Conservation (phyloP, 2,888 invertebrate species). For the Agrotis exclamationis region DNA sequence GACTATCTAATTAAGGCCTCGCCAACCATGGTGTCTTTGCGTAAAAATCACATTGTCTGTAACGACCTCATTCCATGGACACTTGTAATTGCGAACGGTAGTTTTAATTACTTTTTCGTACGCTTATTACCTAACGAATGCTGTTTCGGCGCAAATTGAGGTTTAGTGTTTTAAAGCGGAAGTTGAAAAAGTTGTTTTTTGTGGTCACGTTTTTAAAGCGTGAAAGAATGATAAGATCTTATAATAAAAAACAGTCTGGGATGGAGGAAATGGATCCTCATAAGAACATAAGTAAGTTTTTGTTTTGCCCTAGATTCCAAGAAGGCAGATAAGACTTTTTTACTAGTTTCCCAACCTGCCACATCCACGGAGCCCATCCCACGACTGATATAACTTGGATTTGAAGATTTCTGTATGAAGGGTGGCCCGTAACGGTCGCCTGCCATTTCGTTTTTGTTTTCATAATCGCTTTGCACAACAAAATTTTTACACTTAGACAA, state of each 20-base stretch:
- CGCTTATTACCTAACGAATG: slow-evolving; percentile 65
- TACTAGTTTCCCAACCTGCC: background rate
- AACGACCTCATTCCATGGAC: slow-evolving; percentile 71
- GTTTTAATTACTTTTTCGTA: slow-evolving; percentile 74
- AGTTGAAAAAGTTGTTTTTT: slow-evolving; percentile 14
- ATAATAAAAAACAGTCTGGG: background rate
- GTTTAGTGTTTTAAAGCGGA: slow-evolving; percentile 33
- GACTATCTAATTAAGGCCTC: slow-evolving; percentile 65
- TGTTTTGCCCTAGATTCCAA: too few species aligned
- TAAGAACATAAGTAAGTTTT: background rate
- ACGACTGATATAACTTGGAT: background rate
- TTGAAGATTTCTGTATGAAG: too few species aligned
- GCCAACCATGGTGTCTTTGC: slow-evolving; percentile 59
- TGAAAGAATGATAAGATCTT: background rate
- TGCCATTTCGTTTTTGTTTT: too few species aligned
- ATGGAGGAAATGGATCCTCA: background rate
- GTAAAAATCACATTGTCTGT: slow-evolving; percentile 69
- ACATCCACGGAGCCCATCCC: background rate
- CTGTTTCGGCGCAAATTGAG: slow-evolving; percentile 52
- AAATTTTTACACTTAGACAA: too few species aligned
- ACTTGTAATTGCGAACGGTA: slow-evolving; percentile 71
- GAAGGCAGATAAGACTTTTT: background rate
- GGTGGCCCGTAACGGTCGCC: too few species aligned
- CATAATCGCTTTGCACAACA: too few species aligned
- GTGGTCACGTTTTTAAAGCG: slow-evolving; percentile 5